Evolutionary conservation across 2,888 invertebrate genomes (phyloP).

Genomic region (Lasioglossum malachurum): DNA sequence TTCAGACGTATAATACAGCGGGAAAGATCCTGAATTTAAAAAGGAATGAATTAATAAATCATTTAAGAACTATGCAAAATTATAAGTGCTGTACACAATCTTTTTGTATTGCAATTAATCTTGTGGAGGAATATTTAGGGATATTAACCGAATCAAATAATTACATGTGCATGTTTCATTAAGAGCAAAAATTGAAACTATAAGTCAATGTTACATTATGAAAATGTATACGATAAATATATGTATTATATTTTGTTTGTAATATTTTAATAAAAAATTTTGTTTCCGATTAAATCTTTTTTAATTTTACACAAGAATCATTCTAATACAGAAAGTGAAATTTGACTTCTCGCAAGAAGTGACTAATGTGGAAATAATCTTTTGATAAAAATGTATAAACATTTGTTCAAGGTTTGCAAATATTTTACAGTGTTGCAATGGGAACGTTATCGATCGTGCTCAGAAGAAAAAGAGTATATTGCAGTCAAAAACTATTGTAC

Average conservation of each 20-base stretch:
- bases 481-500: constrained; percentile 80
- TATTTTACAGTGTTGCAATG: constrained; percentile 79
- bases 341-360: neutral
- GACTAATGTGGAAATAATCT: neutral
- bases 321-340: neutral
- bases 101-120: constrained; percentile 73
- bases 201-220: constrained; percentile 7
- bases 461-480: constrained; percentile 82
- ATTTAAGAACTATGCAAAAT: constrained; percentile 70
- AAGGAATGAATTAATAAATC: constrained; percentile 60
- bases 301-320: constrained; percentile 12
- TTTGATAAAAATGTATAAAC: neutral
- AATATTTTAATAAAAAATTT: constrained; percentile 40
- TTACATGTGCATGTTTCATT: constrained; percentile 27
- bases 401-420: neutral
- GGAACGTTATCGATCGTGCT: constrained; percentile 81
- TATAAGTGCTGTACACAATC: constrained; percentile 65
- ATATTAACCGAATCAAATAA: constrained; percentile 62
- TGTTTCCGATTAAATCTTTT: constrained; percentile 7
- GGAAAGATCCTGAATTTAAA: constrained; percentile 70
- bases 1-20: constrained; percentile 64
- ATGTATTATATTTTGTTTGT: constrained; percentile 19
- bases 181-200: constrained; percentile 16
- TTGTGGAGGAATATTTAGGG: constrained; percentile 74
- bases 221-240: constrained; percentile 3